Percentiles rank a stretch among this genome's conserved stretches.
Conservation (phyloP, 2,113 vertebrate species). For the Dicaeum eximium region DNA sequence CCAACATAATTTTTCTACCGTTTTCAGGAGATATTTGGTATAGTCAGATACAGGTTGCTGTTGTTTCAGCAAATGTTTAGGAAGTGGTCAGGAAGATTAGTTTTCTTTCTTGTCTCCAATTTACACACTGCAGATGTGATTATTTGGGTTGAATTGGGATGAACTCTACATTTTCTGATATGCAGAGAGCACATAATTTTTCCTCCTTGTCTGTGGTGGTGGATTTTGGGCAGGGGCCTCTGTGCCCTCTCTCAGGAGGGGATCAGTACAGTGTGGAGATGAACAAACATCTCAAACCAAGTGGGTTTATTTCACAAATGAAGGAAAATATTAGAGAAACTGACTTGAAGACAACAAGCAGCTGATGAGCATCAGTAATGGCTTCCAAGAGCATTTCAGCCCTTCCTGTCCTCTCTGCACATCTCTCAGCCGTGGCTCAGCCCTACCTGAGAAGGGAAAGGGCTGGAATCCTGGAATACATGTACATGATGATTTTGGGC, state of each 20-base stretch:
- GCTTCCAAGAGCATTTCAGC: not conserved
- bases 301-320: not conserved
- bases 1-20: not conserved
- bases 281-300: not conserved
- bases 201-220: not conserved
- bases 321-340: not conserved
- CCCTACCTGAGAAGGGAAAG: not conserved
- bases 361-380: not conserved
- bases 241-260: not conserved
- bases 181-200: not conserved
- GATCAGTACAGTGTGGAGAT: not conserved
- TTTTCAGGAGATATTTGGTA: not conserved
- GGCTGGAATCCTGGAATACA: not conserved
- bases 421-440: not conserved
- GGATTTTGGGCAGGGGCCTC: not conserved
- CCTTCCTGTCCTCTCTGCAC: not conserved
- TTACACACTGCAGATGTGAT: not conserved
- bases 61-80: not conserved
- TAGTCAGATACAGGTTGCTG: not conserved
- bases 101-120: not conserved
- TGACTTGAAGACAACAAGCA: not conserved
- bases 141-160: not conserved
- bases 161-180: not conserved
- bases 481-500: not conserved
- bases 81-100: accelerated